A percentile compares a stretch with the other conserved stretches of the same genome.
These are phyloP conservation scores for Phragmatobia fuliginosa DNA, from an alignment of 2,888 invertebrate genomes.

Conservation along the genomic window DNA sequence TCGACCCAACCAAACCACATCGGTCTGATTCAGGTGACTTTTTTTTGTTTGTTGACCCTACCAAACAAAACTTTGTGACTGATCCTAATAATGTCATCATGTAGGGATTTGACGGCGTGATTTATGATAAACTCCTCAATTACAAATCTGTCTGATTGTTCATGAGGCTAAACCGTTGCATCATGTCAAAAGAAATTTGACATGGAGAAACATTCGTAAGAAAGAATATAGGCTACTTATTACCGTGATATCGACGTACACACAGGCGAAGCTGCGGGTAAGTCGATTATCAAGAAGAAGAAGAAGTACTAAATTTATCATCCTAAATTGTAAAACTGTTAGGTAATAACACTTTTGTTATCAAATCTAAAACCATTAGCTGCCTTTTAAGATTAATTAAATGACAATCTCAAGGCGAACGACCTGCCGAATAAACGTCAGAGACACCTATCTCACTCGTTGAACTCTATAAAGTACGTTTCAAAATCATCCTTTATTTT, in stretches of 20 bases:
- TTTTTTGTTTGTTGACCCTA: background rate
- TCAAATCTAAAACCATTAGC: slow-evolving; percentile 4
- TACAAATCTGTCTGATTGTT: too few relatives aligned
- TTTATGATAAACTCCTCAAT: background rate
- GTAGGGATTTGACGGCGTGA: background rate
- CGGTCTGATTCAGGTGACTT: background rate
- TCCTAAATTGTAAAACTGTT: background rate
- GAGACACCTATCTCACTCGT: slow-evolving; percentile 10
- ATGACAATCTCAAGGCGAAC: background rate
- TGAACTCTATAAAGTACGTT: slow-evolving; percentile 9
- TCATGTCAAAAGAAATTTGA: too few relatives aligned
- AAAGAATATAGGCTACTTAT: too few relatives aligned
- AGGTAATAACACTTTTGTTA: background rate
- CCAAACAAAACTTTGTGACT: too few relatives aligned
- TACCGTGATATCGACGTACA: too few relatives aligned
- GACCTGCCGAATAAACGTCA: slow-evolving; percentile 4
- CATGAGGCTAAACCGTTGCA: too few relatives aligned
- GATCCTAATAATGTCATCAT: background rate
- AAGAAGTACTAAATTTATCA: background rate
- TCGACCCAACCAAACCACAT: background rate
- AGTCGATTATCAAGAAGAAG: too few relatives aligned
- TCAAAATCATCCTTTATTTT: slow-evolving; percentile 40
- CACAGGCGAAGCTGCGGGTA: too few relatives aligned
- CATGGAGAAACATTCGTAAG: too few relatives aligned
- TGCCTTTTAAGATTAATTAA: background rate